Evolutionary conservation across 2,797 vertebrate species (phyloP), one percentile per base, ranked within the genome.

Genomic region (Danio aesculapii): DNA sequence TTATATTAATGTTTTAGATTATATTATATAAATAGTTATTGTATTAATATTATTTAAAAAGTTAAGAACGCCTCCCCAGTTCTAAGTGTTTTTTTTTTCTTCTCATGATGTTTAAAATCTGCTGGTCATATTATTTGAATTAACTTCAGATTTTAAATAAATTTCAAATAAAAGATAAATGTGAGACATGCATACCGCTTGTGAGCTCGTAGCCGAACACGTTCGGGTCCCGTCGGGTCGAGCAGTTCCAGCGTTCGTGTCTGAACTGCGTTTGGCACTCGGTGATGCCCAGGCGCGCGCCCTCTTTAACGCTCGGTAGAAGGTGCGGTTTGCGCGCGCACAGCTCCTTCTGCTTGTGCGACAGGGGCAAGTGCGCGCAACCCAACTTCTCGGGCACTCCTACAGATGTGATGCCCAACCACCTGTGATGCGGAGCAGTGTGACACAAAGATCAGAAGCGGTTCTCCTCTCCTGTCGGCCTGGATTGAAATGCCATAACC

Each of bases 161-260:
- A 30, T 1, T 30, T 30, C 1, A 30, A 30, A 30, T 3, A 30
- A 30, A 30, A 30, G 1, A 3, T 30, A 30, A 30, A 30, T 44
- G 17, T 44, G 50, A 49, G 44, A 49, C 7, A 11, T 55, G 59
- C 95, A 95, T 91, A 99, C 97, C 98, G 78, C 96, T 96, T 77
- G 87, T 95, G 47, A 96, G 81, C 90, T 97, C 96, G 79, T 92
- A 92, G 21, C 95, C 96, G 55, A 97, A 95, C 86, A 95, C 88
- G 0, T 94, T 80, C 0, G 86, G 84, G 3, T 92, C 77, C 21
- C 84, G 79, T 2, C 74, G 81, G 49, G 90, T 94, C 62, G 91
- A 93, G 90, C 98, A 99, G 94, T 98, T 96, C 98, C 98, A 99
- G 57, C 98, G 88, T 88, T 99, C 98, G 79, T 97, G 94, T 71